A percentile compares a stretch with the other conserved stretches of the same genome.
phyloP scores from a whole-genome alignment of 1,140 invertebrate species.

The Amyelois transitella region DNA sequence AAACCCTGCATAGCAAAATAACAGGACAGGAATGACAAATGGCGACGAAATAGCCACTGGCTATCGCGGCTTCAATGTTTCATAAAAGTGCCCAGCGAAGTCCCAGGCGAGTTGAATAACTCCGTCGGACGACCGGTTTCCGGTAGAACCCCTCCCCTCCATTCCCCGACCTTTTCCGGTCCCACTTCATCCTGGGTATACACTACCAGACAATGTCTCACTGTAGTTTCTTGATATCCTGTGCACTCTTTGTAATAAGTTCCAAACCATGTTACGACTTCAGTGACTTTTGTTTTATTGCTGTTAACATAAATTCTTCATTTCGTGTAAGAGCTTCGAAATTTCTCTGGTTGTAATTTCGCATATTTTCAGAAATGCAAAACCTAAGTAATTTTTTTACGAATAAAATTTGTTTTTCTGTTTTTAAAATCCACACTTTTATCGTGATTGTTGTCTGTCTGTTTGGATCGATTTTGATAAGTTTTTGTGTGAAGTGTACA shows the following conservation, averaged over 20 bases:
- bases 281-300: background rate
- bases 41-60: slow-evolving; percentile 1
- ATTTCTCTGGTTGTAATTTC: too few relatives aligned
- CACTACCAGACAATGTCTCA: background rate
- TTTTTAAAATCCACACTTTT: too few relatives aligned
- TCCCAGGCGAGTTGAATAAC: slow-evolving; percentile 18
- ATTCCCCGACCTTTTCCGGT: slow-evolving; percentile 36
- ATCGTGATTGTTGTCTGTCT: too few relatives aligned
- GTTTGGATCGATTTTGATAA: too few relatives aligned
- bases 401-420: too few relatives aligned
- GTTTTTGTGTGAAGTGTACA: too few relatives aligned
- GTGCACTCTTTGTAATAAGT: background rate
- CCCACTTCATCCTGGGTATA: slow-evolving; percentile 7
- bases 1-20: too few relatives aligned
- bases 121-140: slow-evolving; percentile 32
- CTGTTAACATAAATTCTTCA: background rate
- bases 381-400: too few relatives aligned
- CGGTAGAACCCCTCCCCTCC: slow-evolving; percentile 30
- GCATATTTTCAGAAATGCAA: too few relatives aligned
- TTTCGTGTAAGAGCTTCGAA: background rate
- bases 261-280: background rate
- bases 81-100: slow-evolving; percentile 26
- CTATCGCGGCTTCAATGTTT: slow-evolving; percentile 24
- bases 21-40: background rate
- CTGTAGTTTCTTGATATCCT: background rate